Evolutionary conservation across 2,113 vertebrate species (phyloP), one percentile per base, ranked within the genome.

Genomic region (Caloenas nicobarica): DNA sequence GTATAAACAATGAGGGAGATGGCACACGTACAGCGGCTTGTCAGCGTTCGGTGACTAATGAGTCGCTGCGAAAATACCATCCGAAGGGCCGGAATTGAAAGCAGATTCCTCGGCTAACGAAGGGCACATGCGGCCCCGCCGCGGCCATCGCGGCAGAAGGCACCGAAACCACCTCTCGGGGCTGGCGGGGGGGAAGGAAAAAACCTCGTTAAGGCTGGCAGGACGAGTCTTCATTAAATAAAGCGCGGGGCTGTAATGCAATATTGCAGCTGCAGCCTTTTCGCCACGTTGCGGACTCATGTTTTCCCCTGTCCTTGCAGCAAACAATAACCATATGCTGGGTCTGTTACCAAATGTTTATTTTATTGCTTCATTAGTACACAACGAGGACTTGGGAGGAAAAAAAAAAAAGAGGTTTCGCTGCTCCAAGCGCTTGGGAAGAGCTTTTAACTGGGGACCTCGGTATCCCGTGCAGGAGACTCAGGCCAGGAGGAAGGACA

Each of bases 1-100:
- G 91, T 93, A 92, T 95, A 97, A 98, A 98, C 98, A 98, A 98
- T 98, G 97, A 95, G 95, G 89, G 95, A 93, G 98, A 98, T 98
- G 98, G 98, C 98, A 97, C 95, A 44, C 91, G 51, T 81, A 97
- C 98, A 98, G 97, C 89, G 22, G 95, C 91, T 95, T 98, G 98
- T 98, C 98, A 98, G 76, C 96, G 84, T 96, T 71, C 16, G 92
- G 95, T 98, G 98, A 98, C 97, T 97, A 97, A 98, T 96, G 97
- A 96, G 93, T 96, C 71, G 34, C 92, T 93, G 97, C n/a, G 96
- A 97, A 98, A 98, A 97, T 81, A 97, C 97, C 97, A 81, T 95
- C 96, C 73, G 53, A 97, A 95, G 96, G 83, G 76, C 95, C 73
- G 6, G 73, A 83, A 98, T 97, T 97, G 97, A 86, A 97, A 98